Conservation (phyloP, 2,888 invertebrate species). For the Oegoconia quadripuncta region DNA sequence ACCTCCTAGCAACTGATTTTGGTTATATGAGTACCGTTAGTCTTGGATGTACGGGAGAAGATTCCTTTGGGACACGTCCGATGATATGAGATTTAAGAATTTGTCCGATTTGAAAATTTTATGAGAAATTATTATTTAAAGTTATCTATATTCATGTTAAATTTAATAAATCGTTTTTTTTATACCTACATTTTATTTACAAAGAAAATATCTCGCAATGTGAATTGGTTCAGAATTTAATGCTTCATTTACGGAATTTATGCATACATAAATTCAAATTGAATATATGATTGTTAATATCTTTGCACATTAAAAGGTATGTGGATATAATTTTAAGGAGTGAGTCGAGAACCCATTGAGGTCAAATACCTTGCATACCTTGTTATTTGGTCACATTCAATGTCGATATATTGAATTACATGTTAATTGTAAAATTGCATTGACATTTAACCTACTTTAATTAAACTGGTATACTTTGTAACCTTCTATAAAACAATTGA, state of each 20-base stretch:
- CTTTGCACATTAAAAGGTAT: slow-evolving; percentile 2
- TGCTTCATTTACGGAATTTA: no score
- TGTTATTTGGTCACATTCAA: slow-evolving; percentile 7
- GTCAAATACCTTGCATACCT: slow-evolving; percentile 14
- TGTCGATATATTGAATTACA: slow-evolving; percentile 9
- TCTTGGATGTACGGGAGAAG: slow-evolving; percentile 33
- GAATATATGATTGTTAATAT: no score
- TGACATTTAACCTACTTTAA: slow-evolving; percentile 13
- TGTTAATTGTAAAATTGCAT: slow-evolving; percentile 10
- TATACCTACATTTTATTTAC: no score
- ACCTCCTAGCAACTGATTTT: slow-evolving; percentile 61
- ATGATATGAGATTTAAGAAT: slow-evolving; percentile 28
- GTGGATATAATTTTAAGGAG: slow-evolving; percentile 4
- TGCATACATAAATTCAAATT: no score
- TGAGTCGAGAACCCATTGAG: slow-evolving; percentile 3
- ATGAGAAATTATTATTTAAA: no score
- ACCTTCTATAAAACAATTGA: slow-evolving; percentile 6
- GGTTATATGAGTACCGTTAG: slow-evolving; percentile 71
- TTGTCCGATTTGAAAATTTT: not conserved
- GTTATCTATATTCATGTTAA: no score
- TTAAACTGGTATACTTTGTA: not conserved
- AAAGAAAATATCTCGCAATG: no score
- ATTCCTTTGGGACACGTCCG: slow-evolving; percentile 31
- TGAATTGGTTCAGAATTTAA: no score
- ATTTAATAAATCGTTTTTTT: no score